Evolutionary conservation across 1,140 invertebrate species (phyloP).

Genomic region (Drosophila lini): DNA sequence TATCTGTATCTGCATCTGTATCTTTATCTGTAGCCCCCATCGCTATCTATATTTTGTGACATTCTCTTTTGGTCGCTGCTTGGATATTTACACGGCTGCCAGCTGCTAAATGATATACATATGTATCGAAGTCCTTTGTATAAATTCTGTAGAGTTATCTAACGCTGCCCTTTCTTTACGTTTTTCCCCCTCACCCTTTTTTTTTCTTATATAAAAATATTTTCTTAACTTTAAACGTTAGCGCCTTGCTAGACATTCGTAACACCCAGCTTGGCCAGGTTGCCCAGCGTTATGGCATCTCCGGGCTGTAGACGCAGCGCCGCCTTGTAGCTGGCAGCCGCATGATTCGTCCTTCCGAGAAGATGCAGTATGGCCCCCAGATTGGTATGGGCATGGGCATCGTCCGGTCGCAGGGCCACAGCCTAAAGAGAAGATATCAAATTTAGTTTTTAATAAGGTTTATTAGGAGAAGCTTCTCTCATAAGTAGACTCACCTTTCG

Average conservation of each 20-base stretch:
- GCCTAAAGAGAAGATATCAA: constrained; percentile 46
- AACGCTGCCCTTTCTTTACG: constrained; percentile 15
- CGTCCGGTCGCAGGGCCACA: constrained; percentile 84
- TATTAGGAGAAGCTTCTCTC: not conserved
- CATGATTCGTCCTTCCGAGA: constrained; percentile 94
- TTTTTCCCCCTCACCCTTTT: not conserved
- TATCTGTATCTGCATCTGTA: not conserved
- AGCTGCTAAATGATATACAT: constrained; percentile 76
- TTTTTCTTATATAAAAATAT: constrained; percentile 68
- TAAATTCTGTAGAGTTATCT: constrained; percentile 82
- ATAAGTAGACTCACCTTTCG: constrained; percentile 86
- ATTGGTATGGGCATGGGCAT: constrained; percentile 95
- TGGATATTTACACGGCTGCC: constrained; percentile 69
- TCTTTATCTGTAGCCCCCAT: not conserved
- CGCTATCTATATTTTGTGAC: constrained; percentile 29
- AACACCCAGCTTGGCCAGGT: constrained; percentile 91
- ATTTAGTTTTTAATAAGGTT: not conserved
- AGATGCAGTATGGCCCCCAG: constrained; percentile 96
- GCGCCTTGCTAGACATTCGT: constrained; percentile 58
- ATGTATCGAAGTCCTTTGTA: constrained; percentile 81
- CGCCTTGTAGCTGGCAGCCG: constrained; percentile 92
- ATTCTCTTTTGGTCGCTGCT: constrained; percentile 64
- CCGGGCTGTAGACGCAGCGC: constrained; percentile 93
- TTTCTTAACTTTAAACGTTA: constrained; percentile 39
- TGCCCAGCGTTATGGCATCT: constrained; percentile 93